A percentile compares a stretch with the other conserved stretches of the same genome.
Evolutionary conservation across 2,797 vertebrate genomes (phyloP).

Genomic region (Lepus townsendii): DNA sequence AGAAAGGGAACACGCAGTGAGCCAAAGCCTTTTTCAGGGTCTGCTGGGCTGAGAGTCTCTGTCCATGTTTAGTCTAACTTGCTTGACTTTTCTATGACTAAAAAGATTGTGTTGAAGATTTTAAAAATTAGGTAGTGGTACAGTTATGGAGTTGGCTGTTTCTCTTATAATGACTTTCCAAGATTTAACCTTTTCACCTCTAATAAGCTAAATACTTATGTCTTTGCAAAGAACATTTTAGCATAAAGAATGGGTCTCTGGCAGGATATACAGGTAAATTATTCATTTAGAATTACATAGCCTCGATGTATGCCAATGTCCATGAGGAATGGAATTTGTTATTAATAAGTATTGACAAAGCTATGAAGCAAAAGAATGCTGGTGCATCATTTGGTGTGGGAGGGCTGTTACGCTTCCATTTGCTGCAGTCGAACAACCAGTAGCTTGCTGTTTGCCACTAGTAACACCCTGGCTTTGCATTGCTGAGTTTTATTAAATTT

Average conservation of each 20-base stretch:
- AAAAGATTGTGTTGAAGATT: slow-evolving; percentile 51
- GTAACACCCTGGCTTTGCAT: slow-evolving; percentile 64
- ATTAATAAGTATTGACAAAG: slow-evolving; percentile 65
- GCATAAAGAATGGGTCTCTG: slow-evolving; percentile 22
- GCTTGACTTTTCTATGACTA: slow-evolving; percentile 46
- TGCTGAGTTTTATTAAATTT: slow-evolving; percentile 58
- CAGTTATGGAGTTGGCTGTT: slow-evolving; percentile 48
- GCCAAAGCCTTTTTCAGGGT: slow-evolving; percentile 23
- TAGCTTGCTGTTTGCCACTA: slow-evolving; percentile 46
- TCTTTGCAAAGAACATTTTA: slow-evolving; percentile 70
- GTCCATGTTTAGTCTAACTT: slow-evolving; percentile 21
- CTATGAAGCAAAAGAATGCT: slow-evolving; percentile 65
- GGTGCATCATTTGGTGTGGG: slow-evolving; percentile 53
- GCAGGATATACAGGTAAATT: slow-evolving; percentile 30
- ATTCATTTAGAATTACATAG: slow-evolving; percentile 70
- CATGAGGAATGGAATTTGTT: slow-evolving; percentile 28
- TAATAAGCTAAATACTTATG: slow-evolving; percentile 67
- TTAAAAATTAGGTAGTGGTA: slow-evolving; percentile 50
- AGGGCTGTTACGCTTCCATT: slow-evolving; percentile 50
- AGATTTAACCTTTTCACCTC: slow-evolving; percentile 34
- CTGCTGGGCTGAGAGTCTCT: not conserved
- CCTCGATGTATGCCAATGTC: slow-evolving; percentile 21
- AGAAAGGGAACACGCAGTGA: slow-evolving; percentile 29
- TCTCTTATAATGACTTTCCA: slow-evolving; percentile 76
- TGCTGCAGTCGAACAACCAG: slow-evolving; percentile 6